These are phyloP conservation scores for Pogona vitticeps DNA, from an alignment of 2,113 vertebrate genomes.

Conservation along the genomic window DNA sequence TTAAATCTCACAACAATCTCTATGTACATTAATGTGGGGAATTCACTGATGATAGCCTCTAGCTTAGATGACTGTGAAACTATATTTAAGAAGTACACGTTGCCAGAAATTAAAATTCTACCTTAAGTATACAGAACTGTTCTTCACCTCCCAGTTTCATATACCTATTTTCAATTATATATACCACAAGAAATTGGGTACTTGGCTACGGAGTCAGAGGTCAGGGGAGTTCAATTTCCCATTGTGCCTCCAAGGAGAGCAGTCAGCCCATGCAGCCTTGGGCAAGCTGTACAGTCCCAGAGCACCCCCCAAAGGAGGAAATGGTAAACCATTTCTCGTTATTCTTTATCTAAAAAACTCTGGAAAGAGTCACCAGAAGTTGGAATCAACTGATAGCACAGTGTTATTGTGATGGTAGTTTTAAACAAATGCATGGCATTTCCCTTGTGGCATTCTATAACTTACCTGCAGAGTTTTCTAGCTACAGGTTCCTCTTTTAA, in stretches of 20 bases:
- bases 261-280: too few relatives aligned
- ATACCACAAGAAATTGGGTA: not conserved
- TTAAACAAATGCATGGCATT: not conserved
- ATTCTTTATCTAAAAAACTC: too few relatives aligned
- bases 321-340: too few relatives aligned
- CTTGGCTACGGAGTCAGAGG: too few relatives aligned
- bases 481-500: not conserved
- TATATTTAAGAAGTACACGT: too few relatives aligned
- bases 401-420: not conserved
- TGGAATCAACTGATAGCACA: not conserved
- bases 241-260: too few relatives aligned
- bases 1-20: not conserved
- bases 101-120: too few relatives aligned
- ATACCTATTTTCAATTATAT: not conserved
- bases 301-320: too few relatives aligned
- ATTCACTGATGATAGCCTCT: not conserved
- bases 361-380: too few relatives aligned
- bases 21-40: not conserved
- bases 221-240: too few relatives aligned
- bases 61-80: not conserved
- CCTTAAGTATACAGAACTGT: not conserved
- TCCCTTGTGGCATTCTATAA: constrained; percentile 2
- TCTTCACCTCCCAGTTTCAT: not conserved
- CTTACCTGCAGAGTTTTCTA: not conserved
- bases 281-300: too few relatives aligned